Evolutionary conservation across 1,140 invertebrate genomes (phyloP), one percentile per base, ranked within the genome.

Genomic region (Calliphora vicina): DNA sequence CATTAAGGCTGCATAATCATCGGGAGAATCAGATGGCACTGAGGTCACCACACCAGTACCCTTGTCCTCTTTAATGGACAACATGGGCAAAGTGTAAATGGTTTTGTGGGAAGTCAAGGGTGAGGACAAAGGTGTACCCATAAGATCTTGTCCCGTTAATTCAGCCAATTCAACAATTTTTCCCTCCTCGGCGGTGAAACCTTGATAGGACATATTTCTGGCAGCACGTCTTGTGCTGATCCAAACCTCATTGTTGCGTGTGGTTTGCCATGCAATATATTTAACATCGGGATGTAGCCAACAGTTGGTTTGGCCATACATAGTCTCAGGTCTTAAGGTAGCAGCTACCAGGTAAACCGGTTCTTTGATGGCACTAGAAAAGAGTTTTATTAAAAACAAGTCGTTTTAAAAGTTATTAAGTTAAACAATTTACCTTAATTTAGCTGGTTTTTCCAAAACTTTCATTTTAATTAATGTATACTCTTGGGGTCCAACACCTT

Each of bases 221-320:
- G 98, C 98, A 0, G 98, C 94, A 86, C 98, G 93, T 82, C 91
- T 90, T 0, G 98, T 99, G 85, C 95, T 97, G 76, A 99, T 93
- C 89, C 96, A 99, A 25, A 99, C 92, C 83, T 97, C 96, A 83
- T 95, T 93, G 8, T 91, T 87, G 43, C 93, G 93, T 9, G 93
- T 91, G 6, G 94, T 93, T 86, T 94, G 92, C 91, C 97, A 96
- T 17, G 96, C 97, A 86, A 98, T 94, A 87, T 99, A 99, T 84
- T 94, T 94, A 86, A 99, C 97, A 87, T 99, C 97, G 4, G 99
- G 99, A 88, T 95, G 95, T 1, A 99, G 89, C 98, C 98, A 99
- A 90, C 98, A 99, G 90, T 99, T 99, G 0, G 99, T 99, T 92
- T 99, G 99, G 2, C 99, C 99, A 91, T 99, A 99, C 99, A 99